Evolutionary conservation across 2,113 vertebrate species (phyloP), one percentile per base, ranked within the genome.

Genomic region (Lepus americanus): DNA sequence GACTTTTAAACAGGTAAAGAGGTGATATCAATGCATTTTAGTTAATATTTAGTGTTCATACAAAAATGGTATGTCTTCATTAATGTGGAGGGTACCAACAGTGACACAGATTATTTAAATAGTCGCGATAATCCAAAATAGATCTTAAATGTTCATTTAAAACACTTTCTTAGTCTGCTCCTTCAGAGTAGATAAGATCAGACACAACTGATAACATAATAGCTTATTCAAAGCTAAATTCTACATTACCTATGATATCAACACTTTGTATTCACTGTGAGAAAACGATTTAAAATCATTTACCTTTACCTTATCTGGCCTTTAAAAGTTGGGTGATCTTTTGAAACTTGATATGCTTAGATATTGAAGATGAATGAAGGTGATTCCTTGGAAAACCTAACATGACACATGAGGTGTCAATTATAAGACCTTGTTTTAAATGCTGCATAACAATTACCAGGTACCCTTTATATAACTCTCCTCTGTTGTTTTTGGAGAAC

Each of bases 371-470:
- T 14, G 70, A 59, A 69, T 14, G 70, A 51, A 78, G 2, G 12
- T 90, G 31, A 55, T 17, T 80, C 29, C 10, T 80, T 92, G 29
- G 29, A 63, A 96, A 92, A 95, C 91, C 64, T 61, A 94, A 83
- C 55, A 67, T 33, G 39, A 83, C 66, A 89, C 87, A 64, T 82
- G 36, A 81, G 92, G 16, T 36, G 78, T 82, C 66, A 11, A 86
- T 85, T 80, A 31, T 93, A 93, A 92, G 73, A 78, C 16, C 53
- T 88, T 14, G 14, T 67, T 93, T 95, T 74, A 96, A 94, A 94
- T 94, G 44, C 20, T 85, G 55, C 55, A 9, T 76, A 86, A 22
- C 49, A 96, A 83, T 80, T 91, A 90, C 83, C 64, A 77, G 17
- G 31, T 59, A 82, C 14, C n/a, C 25, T 91, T 85, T 92, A 39